Conservation (phyloP, 2,797 vertebrate species). For the Muscicapa striata region DNA sequence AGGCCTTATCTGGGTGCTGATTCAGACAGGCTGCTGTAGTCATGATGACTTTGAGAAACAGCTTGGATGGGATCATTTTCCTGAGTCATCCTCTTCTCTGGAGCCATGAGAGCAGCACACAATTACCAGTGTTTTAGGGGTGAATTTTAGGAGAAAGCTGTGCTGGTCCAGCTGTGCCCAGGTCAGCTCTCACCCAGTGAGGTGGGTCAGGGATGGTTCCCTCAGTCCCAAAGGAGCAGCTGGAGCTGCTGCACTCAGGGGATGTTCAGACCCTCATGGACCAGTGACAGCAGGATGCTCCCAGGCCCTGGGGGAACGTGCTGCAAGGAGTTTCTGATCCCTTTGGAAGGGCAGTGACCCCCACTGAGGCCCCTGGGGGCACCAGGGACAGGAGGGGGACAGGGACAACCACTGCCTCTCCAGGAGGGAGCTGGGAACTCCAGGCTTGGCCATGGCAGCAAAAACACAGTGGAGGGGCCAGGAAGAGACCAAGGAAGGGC, state of each 20-base stretch:
- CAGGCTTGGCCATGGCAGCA: neutral
- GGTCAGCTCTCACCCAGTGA: neutral
- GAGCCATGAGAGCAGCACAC: neutral
- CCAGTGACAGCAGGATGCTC: neutral
- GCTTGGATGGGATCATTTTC: neutral
- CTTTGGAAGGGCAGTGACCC: neutral
- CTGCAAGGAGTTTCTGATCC: neutral
- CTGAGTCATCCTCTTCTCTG: neutral
- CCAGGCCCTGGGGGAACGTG: neutral
- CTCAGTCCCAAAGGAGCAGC: neutral
- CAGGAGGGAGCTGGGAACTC: neutral
- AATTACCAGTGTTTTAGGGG: fast-evolving
- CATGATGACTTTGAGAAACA: neutral
- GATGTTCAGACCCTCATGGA: neutral
- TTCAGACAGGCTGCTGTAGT: neutral
- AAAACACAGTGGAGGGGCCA: neutral
- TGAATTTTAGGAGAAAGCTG: neutral
- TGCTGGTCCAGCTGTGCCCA: neutral
- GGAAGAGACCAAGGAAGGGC: neutral
- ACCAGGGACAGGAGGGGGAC: neutral
- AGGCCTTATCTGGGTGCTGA: slow-evolving; percentile 5
- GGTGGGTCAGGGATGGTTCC: fast-evolving
- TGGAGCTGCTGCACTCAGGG: neutral
- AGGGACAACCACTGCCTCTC: neutral
- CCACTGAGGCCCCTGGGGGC: neutral